Base-by-base conservation (phyloP, 1,140 invertebrate genomes). In the Anastrepha obliqua region DNA sequence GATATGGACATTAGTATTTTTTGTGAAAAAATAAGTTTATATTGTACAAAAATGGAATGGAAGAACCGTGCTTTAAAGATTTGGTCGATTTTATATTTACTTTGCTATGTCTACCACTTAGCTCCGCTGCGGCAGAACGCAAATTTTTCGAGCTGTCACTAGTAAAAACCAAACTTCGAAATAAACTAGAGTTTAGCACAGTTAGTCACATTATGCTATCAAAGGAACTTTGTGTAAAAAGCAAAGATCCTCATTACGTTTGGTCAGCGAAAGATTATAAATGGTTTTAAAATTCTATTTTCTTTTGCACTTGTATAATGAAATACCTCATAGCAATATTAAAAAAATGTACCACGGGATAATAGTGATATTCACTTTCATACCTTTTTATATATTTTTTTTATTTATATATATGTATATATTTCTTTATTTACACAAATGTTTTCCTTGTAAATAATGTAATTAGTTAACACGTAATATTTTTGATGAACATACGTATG, bases 31-130 rank as follows among this genome's bases (percentile, higher is more conserved):
- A 29, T 87, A 64, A 87, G 29, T n/a, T 39, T 15, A 42, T 15
- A n/a, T n/a, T n/a, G n/a, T n/a, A 42, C 20, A 88, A 78, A 74
- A 88, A 88, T 62, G 87, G 64, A 15, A 15, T 88, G 5, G n/a
- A 86, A 11, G 85, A 88, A 51, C 11, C 1, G 1, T 86, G 55
- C 44, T 88, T 88, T 86, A 51, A 62, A 55, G 67, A 88, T 4
- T 47, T 86, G 17, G 2, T 5, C 1, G 29, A 44, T 60, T 88
- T 88, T 60, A 58, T 88, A 13, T 74, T 59, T 44, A 81, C 59
- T 85, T 62, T 87, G 62, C 17, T 87, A 20, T 20, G 17, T 8
- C 81, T 62, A 42, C 87, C 87, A 20, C 70, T 62, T 64, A 87
- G 87, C n/a, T 87, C 70, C 8, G 70, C 87, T 13, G 42, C 59